phyloP scores from a whole-genome alignment of 2,888 invertebrate genomes.

The Morinoia aosen region DNA sequence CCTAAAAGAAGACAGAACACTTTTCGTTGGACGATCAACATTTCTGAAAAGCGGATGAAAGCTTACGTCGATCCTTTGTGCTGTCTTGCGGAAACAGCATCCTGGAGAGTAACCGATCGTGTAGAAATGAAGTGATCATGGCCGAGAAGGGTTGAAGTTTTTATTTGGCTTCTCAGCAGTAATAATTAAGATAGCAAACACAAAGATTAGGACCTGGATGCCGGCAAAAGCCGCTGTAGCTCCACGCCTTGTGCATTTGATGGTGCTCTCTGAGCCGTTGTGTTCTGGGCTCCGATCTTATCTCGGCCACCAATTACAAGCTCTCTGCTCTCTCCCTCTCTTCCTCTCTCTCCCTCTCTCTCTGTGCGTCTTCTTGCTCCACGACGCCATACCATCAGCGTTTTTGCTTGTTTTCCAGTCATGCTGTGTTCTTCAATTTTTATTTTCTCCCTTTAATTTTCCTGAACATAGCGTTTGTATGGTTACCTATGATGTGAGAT shows the following conservation, averaged over 20 bases:
- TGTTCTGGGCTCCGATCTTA: neutral
- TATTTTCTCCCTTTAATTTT: neutral
- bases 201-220: slow-evolving; percentile 12
- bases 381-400: neutral
- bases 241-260: slow-evolving; percentile 17
- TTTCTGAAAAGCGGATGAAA: slow-evolving; percentile 5
- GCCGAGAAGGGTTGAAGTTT: slow-evolving; percentile 1
- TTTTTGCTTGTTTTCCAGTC: neutral
- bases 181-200: slow-evolving; percentile 17
- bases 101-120: neutral
- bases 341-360: neutral
- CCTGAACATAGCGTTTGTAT: neutral
- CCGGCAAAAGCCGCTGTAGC: slow-evolving; percentile 3
- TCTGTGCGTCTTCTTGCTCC: neutral
- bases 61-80: slow-evolving; percentile 12
- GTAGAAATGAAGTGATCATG: slow-evolving; percentile 12
- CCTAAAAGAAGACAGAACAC: neutral
- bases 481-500: neutral
- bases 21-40: neutral
- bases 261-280: neutral
- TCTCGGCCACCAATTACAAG: slow-evolving; percentile 12
- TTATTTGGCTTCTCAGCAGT: slow-evolving; percentile 4
- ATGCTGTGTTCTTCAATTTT: neutral
- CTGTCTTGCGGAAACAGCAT: slow-evolving; percentile 12
- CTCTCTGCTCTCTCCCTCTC: neutral